phyloP scores from a whole-genome alignment of 2,797 vertebrate genomes.

The Arremon aurantiirostris region DNA sequence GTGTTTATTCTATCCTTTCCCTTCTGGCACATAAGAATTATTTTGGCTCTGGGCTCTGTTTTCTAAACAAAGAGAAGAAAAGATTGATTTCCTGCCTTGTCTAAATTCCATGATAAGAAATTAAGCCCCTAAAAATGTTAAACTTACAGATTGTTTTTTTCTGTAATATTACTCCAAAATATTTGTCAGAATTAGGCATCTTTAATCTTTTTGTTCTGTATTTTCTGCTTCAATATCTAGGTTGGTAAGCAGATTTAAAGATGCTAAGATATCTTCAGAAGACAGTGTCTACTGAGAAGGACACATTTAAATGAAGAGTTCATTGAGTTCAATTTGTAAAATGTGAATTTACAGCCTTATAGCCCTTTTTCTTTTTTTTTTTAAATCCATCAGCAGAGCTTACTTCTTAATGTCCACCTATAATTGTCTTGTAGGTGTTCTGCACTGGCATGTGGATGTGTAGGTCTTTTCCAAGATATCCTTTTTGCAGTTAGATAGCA shows the following conservation, averaged over 20 bases:
- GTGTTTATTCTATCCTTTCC: not conserved
- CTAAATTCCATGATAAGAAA: not conserved
- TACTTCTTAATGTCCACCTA: not conserved
- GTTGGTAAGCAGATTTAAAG: not conserved
- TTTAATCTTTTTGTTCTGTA: not conserved
- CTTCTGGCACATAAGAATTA: not conserved
- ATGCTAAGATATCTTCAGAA: not conserved
- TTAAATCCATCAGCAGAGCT: not conserved
- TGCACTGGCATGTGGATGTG: not conserved
- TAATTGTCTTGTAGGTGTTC: not conserved
- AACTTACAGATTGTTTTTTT: not conserved
- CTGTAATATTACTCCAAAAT: not conserved
- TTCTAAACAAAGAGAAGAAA: not conserved
- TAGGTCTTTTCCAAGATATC: not conserved
- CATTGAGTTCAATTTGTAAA: not conserved
- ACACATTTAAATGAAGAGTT: not conserved
- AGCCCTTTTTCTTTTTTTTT: not conserved
- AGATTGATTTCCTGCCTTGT: not conserved
- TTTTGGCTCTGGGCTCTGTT: not conserved
- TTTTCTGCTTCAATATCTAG: not conserved
- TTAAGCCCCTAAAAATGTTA: not conserved
- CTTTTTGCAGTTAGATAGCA: not conserved
- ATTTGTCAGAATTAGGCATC: not conserved
- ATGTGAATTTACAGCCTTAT: not conserved
- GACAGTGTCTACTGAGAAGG: not conserved